phyloP scores from a whole-genome alignment of 2,113 vertebrate species.

The Cynocephalus volans region DNA sequence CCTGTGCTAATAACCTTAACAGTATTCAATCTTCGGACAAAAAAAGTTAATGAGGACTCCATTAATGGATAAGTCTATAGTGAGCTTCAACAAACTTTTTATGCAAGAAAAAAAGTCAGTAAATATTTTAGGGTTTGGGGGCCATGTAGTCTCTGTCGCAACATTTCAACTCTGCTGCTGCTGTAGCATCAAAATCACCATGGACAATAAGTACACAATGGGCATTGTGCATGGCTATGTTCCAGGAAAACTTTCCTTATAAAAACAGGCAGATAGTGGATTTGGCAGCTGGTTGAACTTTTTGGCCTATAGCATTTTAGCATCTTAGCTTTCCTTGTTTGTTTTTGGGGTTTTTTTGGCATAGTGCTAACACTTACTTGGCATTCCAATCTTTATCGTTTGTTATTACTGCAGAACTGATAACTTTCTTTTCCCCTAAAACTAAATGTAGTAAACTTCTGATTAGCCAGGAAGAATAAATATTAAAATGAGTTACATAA shows the following conservation, averaged over 20 bases:
- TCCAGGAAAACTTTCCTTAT: neutral
- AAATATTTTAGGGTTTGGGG: neutral
- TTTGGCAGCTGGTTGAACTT: neutral
- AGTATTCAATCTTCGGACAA: neutral
- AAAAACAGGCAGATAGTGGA: neutral
- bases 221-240: neutral
- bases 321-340: neutral
- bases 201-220: neutral
- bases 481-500: conserved; percentile 3
- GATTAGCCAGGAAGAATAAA: neutral
- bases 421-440: neutral
- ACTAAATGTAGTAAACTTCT: neutral
- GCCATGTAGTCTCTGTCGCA: neutral
- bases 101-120: neutral
- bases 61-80: neutral
- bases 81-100: neutral
- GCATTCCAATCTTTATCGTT: neutral
- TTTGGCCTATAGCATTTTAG: neutral
- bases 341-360: neutral
- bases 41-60: neutral
- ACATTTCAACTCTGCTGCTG: neutral
- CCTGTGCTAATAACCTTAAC: neutral
- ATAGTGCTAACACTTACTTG: neutral
- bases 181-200: neutral
- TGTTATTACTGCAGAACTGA: neutral